Base-by-base conservation (phyloP, 2,888 invertebrate genomes). In the Agonum fuliginosum region DNA sequence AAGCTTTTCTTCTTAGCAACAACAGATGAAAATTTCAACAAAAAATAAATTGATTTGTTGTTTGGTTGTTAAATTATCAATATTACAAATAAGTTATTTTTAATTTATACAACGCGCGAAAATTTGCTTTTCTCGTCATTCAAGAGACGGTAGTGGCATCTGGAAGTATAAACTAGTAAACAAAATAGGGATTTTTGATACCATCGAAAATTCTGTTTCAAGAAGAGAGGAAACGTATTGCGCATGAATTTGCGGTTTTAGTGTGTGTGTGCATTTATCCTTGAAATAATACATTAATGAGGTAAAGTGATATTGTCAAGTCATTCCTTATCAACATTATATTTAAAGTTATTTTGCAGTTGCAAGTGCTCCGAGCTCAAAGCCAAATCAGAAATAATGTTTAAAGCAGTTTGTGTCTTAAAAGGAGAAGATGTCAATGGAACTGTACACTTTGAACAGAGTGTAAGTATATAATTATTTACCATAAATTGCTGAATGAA, bases 401-500 rank as follows among this genome's bases (percentile, higher is more conserved):
- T 43, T 58, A 95, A 94, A 90, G 97, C 96, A 78, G 96, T 97
- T 78, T 95, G 95, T 86, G 95, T 97, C 82, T 89, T 97, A 80
- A 93, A 92, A 80, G 96, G 96, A 20, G 95, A 96, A 86, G 83
- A 84, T 34, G 94, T 95, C 37, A 91, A 90, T 82, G 97, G 97
- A 80, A 94, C 94, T 5, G 88, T 97, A 78, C 92, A 88, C 86
- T 96, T 97, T 84, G 91, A 92, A 78, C 96, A 97, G 88, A 88
- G 89, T 86, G 94, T 94, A 88, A 86, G 86, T 83, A 8, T 48
- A 19, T 6, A 48, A 19, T 41, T 19, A 17, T 19, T 3, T 17
- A 14, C 2, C 27, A 30, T 12, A n/a, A 14, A 30, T 20, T 62
- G 19, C 6, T 3, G 12, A 62, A 62, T 5, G 0, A 30, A 6